Evolutionary conservation across 2,113 vertebrate genomes (phyloP).

Genomic region (Nesogale talazaci): DNA sequence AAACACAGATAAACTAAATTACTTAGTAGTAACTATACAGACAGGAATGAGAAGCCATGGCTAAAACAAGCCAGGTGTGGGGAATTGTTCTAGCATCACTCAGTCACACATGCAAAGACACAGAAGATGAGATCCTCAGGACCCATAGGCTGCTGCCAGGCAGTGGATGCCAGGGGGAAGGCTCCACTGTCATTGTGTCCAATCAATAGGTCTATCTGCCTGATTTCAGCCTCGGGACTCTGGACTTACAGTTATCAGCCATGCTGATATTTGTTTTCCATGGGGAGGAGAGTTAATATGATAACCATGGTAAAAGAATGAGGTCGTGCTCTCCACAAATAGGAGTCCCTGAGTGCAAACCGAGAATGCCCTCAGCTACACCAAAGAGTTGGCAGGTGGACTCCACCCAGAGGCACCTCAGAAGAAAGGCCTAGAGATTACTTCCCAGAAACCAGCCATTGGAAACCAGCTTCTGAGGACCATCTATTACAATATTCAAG

Average conservation of each 20-base stretch:
- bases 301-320: neutral
- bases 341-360: neutral
- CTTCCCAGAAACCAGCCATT: neutral
- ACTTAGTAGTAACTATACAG: conserved; percentile 61
- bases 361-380: neutral
- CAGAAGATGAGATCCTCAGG: neutral
- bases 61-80: conserved; percentile 57
- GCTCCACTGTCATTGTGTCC: neutral
- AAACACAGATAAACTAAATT: conserved; percentile 75
- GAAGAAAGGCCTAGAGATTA: neutral
- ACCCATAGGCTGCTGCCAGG: neutral
- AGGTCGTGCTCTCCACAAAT: neutral
- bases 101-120: neutral
- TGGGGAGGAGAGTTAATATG: rapidly evolving
- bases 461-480: neutral
- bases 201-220: neutral
- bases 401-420: neutral
- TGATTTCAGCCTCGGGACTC: neutral
- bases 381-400: neutral
- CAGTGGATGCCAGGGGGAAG: neutral
- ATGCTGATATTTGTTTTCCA: neutral
- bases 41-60: conserved; percentile 26
- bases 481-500: neutral
- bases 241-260: neutral
- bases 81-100: neutral